These are phyloP conservation scores for Dolichotis patagonum DNA, from an alignment of 2,113 vertebrate species.

Conservation along the genomic window DNA sequence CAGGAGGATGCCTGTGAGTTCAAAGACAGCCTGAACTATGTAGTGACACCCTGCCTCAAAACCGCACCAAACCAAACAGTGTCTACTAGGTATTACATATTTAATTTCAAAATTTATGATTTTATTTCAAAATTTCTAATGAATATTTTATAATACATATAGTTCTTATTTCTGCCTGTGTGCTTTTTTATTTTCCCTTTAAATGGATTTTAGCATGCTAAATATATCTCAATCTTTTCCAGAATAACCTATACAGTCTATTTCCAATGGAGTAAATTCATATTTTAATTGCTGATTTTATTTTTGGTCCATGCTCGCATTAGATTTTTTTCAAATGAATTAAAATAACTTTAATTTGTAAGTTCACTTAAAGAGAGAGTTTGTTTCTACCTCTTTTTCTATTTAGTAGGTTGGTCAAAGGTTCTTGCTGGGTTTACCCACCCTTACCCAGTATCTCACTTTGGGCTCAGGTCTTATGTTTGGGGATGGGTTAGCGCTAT, in stretches of 20 bases:
- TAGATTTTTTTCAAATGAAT: slow-evolving; percentile 13
- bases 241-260: background rate
- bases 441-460: background rate
- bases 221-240: background rate
- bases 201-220: background rate
- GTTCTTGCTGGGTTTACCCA: background rate
- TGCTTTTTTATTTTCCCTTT: background rate
- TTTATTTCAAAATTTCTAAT: slow-evolving; percentile 47
- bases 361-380: background rate
- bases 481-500: background rate
- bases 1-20: background rate
- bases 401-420: background rate
- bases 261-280: slow-evolving; percentile 16
- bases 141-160: background rate
- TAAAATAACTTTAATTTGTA: background rate
- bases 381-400: background rate
- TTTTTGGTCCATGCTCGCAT: background rate
- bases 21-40: background rate
- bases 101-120: background rate
- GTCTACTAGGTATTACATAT: background rate
- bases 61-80: background rate
- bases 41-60: background rate
- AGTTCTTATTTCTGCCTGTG: slow-evolving; percentile 32
- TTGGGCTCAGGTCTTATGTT: background rate
- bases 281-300: slow-evolving; percentile 20